Evolutionary conservation across 2,888 invertebrate genomes (phyloP).

Genomic region (Apamea sordens): DNA sequence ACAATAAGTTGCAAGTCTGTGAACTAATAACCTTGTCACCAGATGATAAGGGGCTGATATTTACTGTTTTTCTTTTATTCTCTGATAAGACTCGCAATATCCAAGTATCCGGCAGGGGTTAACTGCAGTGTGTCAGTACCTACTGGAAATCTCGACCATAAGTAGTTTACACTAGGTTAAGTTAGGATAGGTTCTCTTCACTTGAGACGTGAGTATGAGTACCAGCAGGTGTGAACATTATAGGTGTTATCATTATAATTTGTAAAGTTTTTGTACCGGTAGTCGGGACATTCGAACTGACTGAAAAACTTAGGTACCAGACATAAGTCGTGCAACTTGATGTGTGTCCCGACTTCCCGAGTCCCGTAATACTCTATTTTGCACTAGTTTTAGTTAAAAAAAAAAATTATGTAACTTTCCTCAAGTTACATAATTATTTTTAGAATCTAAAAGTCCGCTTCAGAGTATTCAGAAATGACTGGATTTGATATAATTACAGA

Average conservation of each 20-base stretch:
- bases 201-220: no score
- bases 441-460: not conserved
- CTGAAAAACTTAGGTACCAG: not conserved
- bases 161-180: not conserved
- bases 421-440: no score
- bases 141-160: not conserved
- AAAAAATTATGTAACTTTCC: no score
- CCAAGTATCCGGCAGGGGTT: conserved; percentile 8
- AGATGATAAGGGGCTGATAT: conserved; percentile 42
- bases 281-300: no score
- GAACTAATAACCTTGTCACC: conserved; percentile 50
- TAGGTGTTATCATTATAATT: no score
- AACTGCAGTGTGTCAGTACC: not conserved
- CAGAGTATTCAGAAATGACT: not conserved
- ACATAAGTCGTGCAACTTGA: no score
- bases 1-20: conserved; percentile 32
- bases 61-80: conserved; percentile 44
- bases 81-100: conserved; percentile 36
- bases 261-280: no score
- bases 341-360: no score
- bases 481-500: not conserved
- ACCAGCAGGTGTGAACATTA: no score
- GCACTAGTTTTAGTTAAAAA: no score
- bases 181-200: no score
- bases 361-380: not conserved